A percentile compares a stretch with the other conserved stretches of the same genome.
Conservation (phyloP, 2,113 vertebrate genomes). For the Pituophis catenifer region DNA sequence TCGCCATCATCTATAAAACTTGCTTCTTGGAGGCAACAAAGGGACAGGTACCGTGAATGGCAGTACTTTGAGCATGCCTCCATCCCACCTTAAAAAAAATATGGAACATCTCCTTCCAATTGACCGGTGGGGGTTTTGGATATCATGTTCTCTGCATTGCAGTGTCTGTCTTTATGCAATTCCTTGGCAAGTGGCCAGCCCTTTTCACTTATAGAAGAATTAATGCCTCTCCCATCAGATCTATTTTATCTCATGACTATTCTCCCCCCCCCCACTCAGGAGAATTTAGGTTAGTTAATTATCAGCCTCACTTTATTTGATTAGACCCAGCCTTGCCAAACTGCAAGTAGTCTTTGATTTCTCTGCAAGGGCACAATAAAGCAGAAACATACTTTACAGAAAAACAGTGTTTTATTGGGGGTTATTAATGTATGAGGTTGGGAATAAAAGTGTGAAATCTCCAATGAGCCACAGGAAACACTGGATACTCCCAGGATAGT, state of each 20-base stretch:
- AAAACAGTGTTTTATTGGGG: not conserved
- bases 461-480: not conserved
- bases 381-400: not conserved
- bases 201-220: constrained; percentile 1
- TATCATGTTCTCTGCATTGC: not conserved
- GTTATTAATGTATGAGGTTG: not conserved
- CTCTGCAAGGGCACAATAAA: not conserved
- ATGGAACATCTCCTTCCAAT: not conserved
- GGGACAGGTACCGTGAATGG: not conserved
- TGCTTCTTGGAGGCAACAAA: not conserved
- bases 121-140: not conserved
- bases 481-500: not conserved
- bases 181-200: not conserved
- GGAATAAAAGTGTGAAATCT: not conserved
- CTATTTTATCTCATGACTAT: not conserved
- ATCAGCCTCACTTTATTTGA: not conserved
- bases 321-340: not conserved
- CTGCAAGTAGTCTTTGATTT: not conserved
- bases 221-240: not conserved
- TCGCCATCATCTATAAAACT: not conserved
- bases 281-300: constrained; percentile 5
- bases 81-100: not conserved
- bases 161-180: not conserved
- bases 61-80: not conserved
- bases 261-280: not conserved